Conservation (phyloP, 2,888 invertebrate genomes). For the Eristalis intricaria region DNA sequence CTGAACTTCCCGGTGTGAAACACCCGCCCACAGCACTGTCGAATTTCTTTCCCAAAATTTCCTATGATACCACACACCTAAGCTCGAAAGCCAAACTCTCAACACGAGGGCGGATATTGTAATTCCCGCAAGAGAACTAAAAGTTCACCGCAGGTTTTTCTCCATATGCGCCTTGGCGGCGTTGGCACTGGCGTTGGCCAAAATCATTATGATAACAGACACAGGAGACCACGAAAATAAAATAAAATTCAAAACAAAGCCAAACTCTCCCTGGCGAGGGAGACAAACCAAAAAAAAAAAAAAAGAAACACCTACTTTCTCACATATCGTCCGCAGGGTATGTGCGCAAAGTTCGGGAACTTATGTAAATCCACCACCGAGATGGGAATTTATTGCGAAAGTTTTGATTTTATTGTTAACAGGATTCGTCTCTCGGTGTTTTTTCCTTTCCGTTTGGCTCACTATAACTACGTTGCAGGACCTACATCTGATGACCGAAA, state of each 20-base stretch:
- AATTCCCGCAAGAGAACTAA: slow-evolving; percentile 65
- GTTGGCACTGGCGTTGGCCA: slow-evolving; percentile 12
- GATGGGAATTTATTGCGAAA: slow-evolving; percentile 70
- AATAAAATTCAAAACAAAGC: slow-evolving; percentile 33
- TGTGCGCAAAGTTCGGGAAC: slow-evolving; percentile 61
- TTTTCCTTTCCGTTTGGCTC: slow-evolving; percentile 1
- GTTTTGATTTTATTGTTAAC: slow-evolving; percentile 71
- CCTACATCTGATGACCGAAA: slow-evolving; percentile 36
- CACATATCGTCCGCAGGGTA: slow-evolving; percentile 63
- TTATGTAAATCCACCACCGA: slow-evolving; percentile 69
- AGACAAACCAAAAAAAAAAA: slow-evolving; percentile 4
- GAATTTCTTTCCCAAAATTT: slow-evolving; percentile 41
- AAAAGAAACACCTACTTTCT: slow-evolving; percentile 46
- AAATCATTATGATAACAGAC: slow-evolving; percentile 64
- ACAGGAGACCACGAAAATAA: slow-evolving; percentile 43
- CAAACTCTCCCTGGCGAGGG: neutral
- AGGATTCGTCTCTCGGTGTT: slow-evolving; percentile 32
- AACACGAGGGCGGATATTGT: slow-evolving; percentile 36
- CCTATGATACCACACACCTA: slow-evolving; percentile 8
- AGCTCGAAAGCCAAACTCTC: slow-evolving; percentile 53
- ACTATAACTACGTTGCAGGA: slow-evolving; percentile 27
- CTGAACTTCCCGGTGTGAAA: slow-evolving; percentile 40
- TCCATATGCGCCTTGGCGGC: slow-evolving; percentile 20
- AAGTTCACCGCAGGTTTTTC: slow-evolving; percentile 68
- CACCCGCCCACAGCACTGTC: slow-evolving; percentile 6